Evolutionary conservation across 1,140 invertebrate species (phyloP).

Genomic region (Orius insidiosus): DNA sequence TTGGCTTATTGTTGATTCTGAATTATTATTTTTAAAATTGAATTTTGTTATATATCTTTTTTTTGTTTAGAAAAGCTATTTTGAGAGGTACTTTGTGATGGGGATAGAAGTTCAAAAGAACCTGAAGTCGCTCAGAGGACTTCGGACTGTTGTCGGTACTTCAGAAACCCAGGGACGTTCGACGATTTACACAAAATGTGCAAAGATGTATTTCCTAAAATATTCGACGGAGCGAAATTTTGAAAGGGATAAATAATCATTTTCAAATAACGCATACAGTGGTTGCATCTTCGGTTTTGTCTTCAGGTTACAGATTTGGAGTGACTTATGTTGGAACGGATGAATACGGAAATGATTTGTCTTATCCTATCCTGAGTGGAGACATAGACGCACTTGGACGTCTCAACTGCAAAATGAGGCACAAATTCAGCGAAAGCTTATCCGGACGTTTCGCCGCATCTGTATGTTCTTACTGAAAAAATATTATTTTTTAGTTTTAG

Average conservation of each 20-base stretch:
- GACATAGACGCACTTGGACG: conserved; percentile 93
- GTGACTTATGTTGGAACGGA: conserved; percentile 92
- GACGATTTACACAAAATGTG: too few relatives aligned
- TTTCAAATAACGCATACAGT: conserved; percentile 94
- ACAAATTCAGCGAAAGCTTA: conserved; percentile 68
- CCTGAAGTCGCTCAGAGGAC: too few relatives aligned
- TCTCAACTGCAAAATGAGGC: conserved; percentile 88
- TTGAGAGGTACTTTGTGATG: too few relatives aligned
- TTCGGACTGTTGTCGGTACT: too few relatives aligned
- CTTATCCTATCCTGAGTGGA: conserved; percentile 89
- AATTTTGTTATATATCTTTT: too few relatives aligned
- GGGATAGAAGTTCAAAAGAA: too few relatives aligned
- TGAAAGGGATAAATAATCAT: conserved; percentile 93
- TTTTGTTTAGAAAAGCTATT: too few relatives aligned
- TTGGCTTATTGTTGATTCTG: too few relatives aligned
- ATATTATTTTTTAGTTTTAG: conserved; percentile 30
- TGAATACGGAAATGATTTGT: conserved; percentile 60
- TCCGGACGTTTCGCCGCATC: conserved; percentile 78
- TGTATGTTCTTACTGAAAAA: conserved; percentile 31
- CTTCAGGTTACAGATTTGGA: conserved; percentile 78
- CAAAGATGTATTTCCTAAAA: conserved; percentile 82
- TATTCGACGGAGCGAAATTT: conserved; percentile 94
- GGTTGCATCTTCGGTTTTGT: conserved; percentile 67
- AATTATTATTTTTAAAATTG: too few relatives aligned
- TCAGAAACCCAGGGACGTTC: too few relatives aligned